A percentile compares a stretch with the other conserved stretches of the same genome.
phyloP scores from a whole-genome alignment of 2,113 vertebrate genomes.

The Tylochromis polylepis region DNA sequence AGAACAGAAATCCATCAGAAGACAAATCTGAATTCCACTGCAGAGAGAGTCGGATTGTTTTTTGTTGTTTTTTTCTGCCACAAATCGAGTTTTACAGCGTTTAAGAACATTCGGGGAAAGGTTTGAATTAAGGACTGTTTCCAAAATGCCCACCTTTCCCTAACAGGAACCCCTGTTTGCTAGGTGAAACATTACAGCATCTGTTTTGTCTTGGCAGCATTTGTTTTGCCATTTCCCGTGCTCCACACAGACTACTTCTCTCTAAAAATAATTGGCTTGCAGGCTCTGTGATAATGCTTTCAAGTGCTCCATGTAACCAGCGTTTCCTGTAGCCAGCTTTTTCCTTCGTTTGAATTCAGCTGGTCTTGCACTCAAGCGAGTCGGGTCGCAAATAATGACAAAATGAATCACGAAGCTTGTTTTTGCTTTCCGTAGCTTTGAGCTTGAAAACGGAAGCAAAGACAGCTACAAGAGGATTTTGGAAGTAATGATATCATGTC shows the following conservation, averaged over 20 bases:
- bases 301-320: not conserved
- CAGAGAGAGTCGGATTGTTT: not conserved
- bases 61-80: rapidly evolving
- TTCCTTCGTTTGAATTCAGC: not conserved
- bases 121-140: not conserved
- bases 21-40: not conserved
- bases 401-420: not conserved
- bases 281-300: not conserved
- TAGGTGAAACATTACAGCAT: not conserved
- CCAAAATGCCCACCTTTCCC: not conserved
- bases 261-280: constrained; percentile 31
- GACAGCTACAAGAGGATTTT: not conserved
- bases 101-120: not conserved
- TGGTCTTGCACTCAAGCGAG: not conserved
- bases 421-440: not conserved
- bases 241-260: not conserved
- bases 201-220: not conserved
- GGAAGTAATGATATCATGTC: not conserved
- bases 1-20: not conserved
- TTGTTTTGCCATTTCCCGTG: not conserved
- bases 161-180: not conserved
- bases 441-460: not conserved
- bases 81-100: not conserved
- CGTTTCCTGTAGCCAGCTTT: not conserved
- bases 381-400: constrained; percentile 34